A percentile compares a stretch with the other conserved stretches of the same genome.
Conservation (phyloP, 2,888 invertebrate genomes). For the Himalopsyche kuldschensis region DNA sequence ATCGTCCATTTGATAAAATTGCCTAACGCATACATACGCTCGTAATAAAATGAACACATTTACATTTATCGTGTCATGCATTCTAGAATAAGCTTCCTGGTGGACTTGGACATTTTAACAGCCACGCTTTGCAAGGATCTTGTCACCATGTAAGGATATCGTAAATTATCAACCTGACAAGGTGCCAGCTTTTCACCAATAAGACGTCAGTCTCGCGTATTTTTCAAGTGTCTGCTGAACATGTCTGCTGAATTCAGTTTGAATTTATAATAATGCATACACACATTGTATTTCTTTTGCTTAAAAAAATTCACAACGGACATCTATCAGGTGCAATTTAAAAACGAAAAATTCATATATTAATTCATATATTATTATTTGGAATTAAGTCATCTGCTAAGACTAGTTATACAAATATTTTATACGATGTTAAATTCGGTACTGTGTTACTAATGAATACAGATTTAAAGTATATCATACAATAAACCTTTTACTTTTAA, state of each 20-base stretch:
- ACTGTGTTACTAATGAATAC: too few species aligned
- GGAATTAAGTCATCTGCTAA: too few species aligned
- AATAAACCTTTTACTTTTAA: too few species aligned
- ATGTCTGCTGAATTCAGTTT: background rate
- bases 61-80: background rate
- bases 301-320: too few species aligned
- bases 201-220: background rate
- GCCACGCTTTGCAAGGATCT: background rate
- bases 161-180: background rate
- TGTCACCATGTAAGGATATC: background rate
- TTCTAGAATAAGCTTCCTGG: background rate
- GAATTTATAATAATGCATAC: background rate
- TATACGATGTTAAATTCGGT: too few species aligned
- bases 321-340: too few species aligned
- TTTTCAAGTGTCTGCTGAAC: too few species aligned
- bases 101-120: background rate
- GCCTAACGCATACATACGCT: background rate
- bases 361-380: too few species aligned
- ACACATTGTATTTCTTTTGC: too few species aligned
- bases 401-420: too few species aligned
- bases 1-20: background rate
- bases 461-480: too few species aligned
- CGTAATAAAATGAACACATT: background rate
- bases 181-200: background rate
- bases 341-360: too few species aligned